Evolutionary conservation across 2,888 invertebrate species (phyloP).

Genomic region (Antheraea assamensis): DNA sequence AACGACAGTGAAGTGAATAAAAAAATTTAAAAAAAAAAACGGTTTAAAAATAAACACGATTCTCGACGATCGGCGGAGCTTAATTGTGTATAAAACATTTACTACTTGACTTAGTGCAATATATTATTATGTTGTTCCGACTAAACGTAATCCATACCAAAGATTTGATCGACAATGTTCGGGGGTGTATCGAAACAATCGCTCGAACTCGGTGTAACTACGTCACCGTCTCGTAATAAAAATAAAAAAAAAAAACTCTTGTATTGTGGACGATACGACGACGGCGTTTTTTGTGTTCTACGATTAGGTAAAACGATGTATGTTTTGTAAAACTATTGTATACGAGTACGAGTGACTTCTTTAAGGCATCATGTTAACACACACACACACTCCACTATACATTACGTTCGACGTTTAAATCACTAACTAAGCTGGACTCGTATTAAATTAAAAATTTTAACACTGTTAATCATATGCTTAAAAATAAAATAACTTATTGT

Average conservation of each 20-base stretch:
- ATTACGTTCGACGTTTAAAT: slow-evolving; percentile 66
- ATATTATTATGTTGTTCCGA: slow-evolving; percentile 25
- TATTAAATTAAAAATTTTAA: slow-evolving; percentile 78
- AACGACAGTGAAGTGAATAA: slow-evolving; percentile 63
- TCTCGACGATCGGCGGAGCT: slow-evolving; percentile 64
- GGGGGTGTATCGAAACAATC: slow-evolving; percentile 5
- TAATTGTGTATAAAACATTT: slow-evolving; percentile 22
- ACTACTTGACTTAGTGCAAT: slow-evolving; percentile 17
- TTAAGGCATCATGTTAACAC: slow-evolving; percentile 67
- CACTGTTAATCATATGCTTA: slow-evolving; percentile 80
- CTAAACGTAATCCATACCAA: slow-evolving; percentile 42
- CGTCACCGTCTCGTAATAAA: slow-evolving; percentile 32
- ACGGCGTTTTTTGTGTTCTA: slow-evolving; percentile 60
- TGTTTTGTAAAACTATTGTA: slow-evolving; percentile 80
- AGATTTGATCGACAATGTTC: slow-evolving; percentile 36
- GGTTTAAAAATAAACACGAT: too few species aligned
- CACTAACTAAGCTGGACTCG: slow-evolving; percentile 70
- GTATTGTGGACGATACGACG: slow-evolving; percentile 31
- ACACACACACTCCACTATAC: slow-evolving; percentile 55
- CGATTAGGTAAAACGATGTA: slow-evolving; percentile 67
- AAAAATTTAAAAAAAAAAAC: slow-evolving; percentile 21
- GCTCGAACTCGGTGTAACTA: slow-evolving; percentile 29
- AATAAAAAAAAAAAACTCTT: slow-evolving; percentile 32
- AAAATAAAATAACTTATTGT: slow-evolving; percentile 65
- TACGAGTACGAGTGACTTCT: slow-evolving; percentile 80